phyloP scores from a whole-genome alignment of 2,888 invertebrate species.

The Drosophila austrosaltans region DNA sequence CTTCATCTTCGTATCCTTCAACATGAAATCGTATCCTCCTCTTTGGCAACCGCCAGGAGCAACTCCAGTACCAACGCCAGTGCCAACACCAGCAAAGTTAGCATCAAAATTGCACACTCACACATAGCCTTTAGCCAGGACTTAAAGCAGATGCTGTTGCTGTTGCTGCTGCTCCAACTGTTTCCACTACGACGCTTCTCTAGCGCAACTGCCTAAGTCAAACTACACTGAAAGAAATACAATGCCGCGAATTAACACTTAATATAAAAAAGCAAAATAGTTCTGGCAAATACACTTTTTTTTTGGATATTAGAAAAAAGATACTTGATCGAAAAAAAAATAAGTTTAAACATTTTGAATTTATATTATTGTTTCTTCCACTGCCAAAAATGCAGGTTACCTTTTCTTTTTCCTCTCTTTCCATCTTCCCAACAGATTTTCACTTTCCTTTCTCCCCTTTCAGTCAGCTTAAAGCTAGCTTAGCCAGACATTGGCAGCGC shows the following conservation, averaged over 20 bases:
- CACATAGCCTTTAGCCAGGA: constrained; percentile 61
- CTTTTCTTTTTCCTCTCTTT: background rate
- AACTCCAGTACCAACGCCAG: constrained; percentile 18
- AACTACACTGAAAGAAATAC: constrained; percentile 27
- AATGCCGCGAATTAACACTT: background rate
- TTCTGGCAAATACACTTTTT: too few relatives aligned
- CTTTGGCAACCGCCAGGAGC: constrained; percentile 49
- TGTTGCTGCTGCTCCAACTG: constrained; percentile 1
- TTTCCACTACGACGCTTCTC: constrained; percentile 20
- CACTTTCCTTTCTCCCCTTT: constrained; percentile 32
- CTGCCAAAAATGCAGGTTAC: background rate
- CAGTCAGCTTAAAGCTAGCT: constrained; percentile 60
- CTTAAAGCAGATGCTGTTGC: constrained; percentile 63
- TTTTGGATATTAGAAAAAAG: background rate
- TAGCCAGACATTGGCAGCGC: constrained; percentile 51
- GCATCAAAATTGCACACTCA: constrained; percentile 67
- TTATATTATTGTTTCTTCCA: background rate
- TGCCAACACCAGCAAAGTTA: constrained; percentile 23
- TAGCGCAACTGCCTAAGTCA: constrained; percentile 47
- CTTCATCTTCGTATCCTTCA: constrained; percentile 63
- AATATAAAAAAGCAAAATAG: too few relatives aligned
- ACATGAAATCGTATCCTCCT: too few relatives aligned
- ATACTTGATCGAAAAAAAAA: too few relatives aligned
- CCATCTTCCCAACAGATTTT: background rate
- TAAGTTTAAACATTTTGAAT: too few relatives aligned